These are phyloP conservation scores for Cremastinae sp. DNA, from an alignment of 2,888 invertebrate species.

Conservation along the genomic window DNA sequence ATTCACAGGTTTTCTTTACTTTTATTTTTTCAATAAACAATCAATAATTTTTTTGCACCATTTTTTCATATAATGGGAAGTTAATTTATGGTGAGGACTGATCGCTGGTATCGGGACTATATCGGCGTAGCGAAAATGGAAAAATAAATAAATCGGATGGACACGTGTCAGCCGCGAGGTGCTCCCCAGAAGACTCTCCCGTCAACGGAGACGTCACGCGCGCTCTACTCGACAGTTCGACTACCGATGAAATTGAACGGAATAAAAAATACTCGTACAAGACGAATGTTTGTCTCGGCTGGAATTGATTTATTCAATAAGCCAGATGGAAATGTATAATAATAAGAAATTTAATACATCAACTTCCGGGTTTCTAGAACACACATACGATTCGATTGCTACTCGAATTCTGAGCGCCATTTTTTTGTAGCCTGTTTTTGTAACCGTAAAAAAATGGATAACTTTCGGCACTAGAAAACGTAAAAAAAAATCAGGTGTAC, in stretches of 20 bases:
- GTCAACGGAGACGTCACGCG: conserved; percentile 40
- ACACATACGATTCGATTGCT: not conserved
- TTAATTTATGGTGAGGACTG: conserved; percentile 37
- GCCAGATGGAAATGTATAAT: not conserved
- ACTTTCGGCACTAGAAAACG: too few relatives aligned
- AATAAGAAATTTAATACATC: too few relatives aligned
- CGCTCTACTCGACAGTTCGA: conserved; percentile 30
- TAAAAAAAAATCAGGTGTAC: not conserved
- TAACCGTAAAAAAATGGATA: too few relatives aligned
- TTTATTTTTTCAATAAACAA: too few relatives aligned
- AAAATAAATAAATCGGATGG: conserved; percentile 41
- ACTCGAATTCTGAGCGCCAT: not conserved
- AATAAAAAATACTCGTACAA: conserved; percentile 9
- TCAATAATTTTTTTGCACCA: too few relatives aligned
- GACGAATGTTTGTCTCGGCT: conserved; percentile 47
- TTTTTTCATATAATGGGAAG: conserved; percentile 16
- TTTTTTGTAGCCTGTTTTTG: not conserved
- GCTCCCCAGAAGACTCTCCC: conserved; percentile 19
- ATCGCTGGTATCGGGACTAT: conserved; percentile 38
- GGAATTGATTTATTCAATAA: not conserved
- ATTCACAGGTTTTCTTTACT: too few relatives aligned
- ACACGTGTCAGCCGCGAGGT: conserved; percentile 52
- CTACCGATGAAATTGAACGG: not conserved
- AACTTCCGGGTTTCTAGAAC: too few relatives aligned
- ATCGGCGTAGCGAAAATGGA: conserved; percentile 23